These are phyloP conservation scores for Chrysemys picta DNA, from an alignment of 2,113 vertebrate genomes.

Conservation along the genomic window DNA sequence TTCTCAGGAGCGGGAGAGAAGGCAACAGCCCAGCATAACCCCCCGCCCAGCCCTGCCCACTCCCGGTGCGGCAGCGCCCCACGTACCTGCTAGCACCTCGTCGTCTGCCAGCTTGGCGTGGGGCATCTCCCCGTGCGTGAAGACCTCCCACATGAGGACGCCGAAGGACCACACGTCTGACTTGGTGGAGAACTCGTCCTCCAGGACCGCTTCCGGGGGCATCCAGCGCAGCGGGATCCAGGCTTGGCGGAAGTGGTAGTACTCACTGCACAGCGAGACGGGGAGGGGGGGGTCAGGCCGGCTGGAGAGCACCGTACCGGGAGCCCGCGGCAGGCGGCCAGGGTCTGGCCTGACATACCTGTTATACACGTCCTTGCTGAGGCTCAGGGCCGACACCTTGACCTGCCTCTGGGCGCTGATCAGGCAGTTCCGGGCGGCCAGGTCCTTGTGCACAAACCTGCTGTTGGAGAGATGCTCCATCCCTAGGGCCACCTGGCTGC, in stretches of 20 bases:
- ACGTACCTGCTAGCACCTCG: slow-evolving; percentile 90
- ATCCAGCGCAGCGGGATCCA: slow-evolving; percentile 98
- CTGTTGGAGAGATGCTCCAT: slow-evolving; percentile 97
- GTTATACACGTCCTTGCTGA: slow-evolving; percentile 98
- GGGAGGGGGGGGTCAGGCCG: not conserved
- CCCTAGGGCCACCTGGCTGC: slow-evolving; percentile 93
- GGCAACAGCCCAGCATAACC: rapidly evolving
- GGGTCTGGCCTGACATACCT: slow-evolving; percentile 77
- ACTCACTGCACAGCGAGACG: slow-evolving; percentile 83
- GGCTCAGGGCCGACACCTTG: slow-evolving; percentile 92
- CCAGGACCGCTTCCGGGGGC: slow-evolving; percentile 91
- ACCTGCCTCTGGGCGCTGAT: slow-evolving; percentile 92
- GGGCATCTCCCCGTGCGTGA: slow-evolving; percentile 93
- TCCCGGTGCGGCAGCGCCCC: not conserved
- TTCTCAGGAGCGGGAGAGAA: rapidly evolving
- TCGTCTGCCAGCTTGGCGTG: slow-evolving; percentile 87
- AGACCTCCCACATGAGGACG: slow-evolving; percentile 98
- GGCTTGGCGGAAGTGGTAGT: slow-evolving; percentile 95
- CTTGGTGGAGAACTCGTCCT: slow-evolving; percentile 96
- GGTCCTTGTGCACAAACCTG: slow-evolving; percentile 95
- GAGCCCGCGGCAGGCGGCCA: rapidly evolving
- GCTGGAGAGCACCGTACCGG: not conserved
- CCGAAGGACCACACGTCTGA: slow-evolving; percentile 97
- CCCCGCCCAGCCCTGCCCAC: not conserved
- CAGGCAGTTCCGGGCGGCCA: slow-evolving; percentile 95